phyloP scores from a whole-genome alignment of 2,888 invertebrate species.

The Shargacucullia verbasci region DNA sequence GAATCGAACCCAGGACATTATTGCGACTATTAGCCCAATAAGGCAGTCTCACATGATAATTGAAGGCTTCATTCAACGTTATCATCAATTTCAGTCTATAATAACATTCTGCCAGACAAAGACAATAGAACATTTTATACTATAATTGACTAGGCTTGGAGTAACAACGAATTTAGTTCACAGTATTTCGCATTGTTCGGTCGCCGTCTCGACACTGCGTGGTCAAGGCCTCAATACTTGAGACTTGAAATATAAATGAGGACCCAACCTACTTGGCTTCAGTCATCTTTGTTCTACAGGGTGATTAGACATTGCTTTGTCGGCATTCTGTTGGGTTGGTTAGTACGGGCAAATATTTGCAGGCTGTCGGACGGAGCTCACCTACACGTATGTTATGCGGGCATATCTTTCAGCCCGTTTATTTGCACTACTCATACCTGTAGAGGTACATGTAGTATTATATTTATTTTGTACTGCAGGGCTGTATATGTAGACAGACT shows the following conservation, averaged over 20 bases:
- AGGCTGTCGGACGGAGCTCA: constrained; percentile 29
- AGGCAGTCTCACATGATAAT: constrained; percentile 5
- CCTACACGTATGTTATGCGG: constrained; percentile 10
- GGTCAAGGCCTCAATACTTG: constrained; percentile 20
- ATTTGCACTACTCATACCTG: constrained; percentile 39
- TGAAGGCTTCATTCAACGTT: constrained; percentile 14
- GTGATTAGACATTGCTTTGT: constrained; percentile 57
- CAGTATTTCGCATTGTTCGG: constrained; percentile 24
- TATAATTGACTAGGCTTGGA: constrained; percentile 15
- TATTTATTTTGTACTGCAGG: no score
- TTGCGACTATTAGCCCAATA: no score
- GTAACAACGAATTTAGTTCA: constrained; percentile 33
- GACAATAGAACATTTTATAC: constrained; percentile 34
- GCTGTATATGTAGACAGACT: no score
- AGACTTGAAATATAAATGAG: constrained; percentile 48
- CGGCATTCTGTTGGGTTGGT: constrained; percentile 33
- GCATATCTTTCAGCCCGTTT: constrained; percentile 42
- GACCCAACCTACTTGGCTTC: constrained; percentile 25
- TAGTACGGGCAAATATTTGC: constrained; percentile 57
- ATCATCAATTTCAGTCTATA: constrained; percentile 15
- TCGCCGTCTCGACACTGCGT: constrained; percentile 12
- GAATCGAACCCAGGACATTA: no score
- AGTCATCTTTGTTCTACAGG: constrained; percentile 43
- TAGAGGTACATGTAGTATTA: constrained; percentile 24
- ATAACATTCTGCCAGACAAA: constrained; percentile 9